phyloP scores from a whole-genome alignment of 2,797 vertebrate species.

The Melanotaenia pygmaea region DNA sequence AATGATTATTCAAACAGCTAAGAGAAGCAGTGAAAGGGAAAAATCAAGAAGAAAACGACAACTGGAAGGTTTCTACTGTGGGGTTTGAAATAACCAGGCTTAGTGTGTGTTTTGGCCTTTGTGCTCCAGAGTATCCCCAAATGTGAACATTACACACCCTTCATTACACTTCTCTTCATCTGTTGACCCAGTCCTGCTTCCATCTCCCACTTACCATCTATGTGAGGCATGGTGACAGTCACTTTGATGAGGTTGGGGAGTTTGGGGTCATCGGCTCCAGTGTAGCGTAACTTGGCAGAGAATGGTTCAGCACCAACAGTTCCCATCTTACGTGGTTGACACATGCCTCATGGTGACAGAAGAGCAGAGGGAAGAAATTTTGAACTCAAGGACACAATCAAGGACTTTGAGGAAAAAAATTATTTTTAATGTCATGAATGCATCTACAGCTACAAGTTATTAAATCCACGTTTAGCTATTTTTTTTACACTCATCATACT shows the following conservation, averaged over 20 bases:
- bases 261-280: slow-evolving; percentile 88
- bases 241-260: slow-evolving; percentile 93
- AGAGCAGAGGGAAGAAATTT: slow-evolving; percentile 11
- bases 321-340: slow-evolving; percentile 89
- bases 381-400: neutral
- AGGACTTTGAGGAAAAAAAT: neutral
- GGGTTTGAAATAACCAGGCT: slow-evolving; percentile 40
- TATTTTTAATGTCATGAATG: neutral
- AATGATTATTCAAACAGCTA: slow-evolving; percentile 13
- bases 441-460: slow-evolving; percentile 1
- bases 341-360: slow-evolving; percentile 84
- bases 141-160: slow-evolving; percentile 67
- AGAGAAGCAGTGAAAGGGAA: slow-evolving; percentile 30
- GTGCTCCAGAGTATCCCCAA: slow-evolving; percentile 55
- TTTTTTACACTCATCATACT: neutral
- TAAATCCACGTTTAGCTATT: slow-evolving; percentile 9
- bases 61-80: slow-evolving; percentile 44
- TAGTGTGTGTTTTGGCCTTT: slow-evolving; percentile 68
- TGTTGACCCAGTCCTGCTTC: slow-evolving; percentile 49
- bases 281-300: slow-evolving; percentile 93
- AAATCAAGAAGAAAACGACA: slow-evolving; percentile 68
- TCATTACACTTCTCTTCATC: slow-evolving; percentile 62
- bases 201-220: slow-evolving; percentile 86
- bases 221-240: slow-evolving; percentile 94
- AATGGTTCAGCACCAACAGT: slow-evolving; percentile 94